Evolutionary conservation across 1,140 invertebrate genomes (phyloP).

Genomic region (Macrostomum lignano): DNA sequence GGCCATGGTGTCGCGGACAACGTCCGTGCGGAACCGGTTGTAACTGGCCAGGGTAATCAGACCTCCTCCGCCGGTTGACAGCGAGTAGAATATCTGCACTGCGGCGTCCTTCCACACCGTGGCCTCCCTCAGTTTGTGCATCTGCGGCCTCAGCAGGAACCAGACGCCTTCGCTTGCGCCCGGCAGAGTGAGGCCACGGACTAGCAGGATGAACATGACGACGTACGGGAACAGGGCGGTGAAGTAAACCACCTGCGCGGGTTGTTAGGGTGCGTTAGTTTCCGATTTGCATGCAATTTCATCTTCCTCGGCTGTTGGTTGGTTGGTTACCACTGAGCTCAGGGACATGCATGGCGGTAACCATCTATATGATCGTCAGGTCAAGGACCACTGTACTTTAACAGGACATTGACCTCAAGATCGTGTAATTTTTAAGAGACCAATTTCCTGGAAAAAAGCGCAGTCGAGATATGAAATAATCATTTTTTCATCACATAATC

Average conservation of each 20-base stretch:
- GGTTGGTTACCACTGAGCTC: too few species aligned
- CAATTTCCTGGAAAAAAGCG: too few species aligned
- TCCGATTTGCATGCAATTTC: too few species aligned
- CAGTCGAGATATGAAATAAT: too few species aligned
- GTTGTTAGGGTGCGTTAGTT: too few species aligned
- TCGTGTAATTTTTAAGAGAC: too few species aligned
- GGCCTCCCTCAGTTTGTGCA: slow-evolving; percentile 2
- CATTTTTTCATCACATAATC: too few species aligned
- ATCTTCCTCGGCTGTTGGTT: too few species aligned
- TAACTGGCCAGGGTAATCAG: slow-evolving; percentile 40
- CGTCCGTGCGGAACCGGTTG: slow-evolving; percentile 49
- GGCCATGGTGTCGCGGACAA: slow-evolving; percentile 54
- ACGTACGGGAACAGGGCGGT: slow-evolving; percentile 3
- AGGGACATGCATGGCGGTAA: too few species aligned
- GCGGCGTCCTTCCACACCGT: slow-evolving; percentile 52
- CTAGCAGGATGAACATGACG: background rate
- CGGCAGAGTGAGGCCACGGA: background rate
- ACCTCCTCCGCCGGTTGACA: slow-evolving; percentile 49
- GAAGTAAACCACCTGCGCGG: slow-evolving; percentile 4
- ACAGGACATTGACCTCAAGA: too few species aligned
- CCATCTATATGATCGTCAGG: too few species aligned
- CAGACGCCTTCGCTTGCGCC: slow-evolving; percentile 4
- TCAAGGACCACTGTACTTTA: too few species aligned
- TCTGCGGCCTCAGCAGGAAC: background rate
- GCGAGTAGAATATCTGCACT: slow-evolving; percentile 49